phyloP scores from a whole-genome alignment of 2,888 invertebrate species.

The Nymphalis urticae region DNA sequence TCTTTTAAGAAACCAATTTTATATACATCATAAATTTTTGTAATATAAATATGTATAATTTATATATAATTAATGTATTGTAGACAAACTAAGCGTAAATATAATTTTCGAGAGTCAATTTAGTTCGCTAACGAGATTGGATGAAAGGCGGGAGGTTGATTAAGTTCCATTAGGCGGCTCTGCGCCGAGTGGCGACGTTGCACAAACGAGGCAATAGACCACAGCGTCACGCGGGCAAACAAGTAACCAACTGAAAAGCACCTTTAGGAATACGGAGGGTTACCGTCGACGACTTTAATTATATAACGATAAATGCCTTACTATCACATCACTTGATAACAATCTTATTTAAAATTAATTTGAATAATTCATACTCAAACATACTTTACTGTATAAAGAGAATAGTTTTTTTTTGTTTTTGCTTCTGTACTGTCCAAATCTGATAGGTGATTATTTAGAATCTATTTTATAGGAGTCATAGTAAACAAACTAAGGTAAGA shows the following conservation, averaged over 20 bases:
- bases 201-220: constrained; percentile 50
- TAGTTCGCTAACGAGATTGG: constrained; percentile 71
- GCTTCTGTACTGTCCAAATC: no score
- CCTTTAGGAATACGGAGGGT: constrained; percentile 5
- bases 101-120: constrained; percentile 67
- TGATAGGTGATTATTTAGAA: no score
- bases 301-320: background rate
- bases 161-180: constrained; percentile 63
- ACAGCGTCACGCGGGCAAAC: constrained; percentile 45
- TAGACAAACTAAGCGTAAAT: constrained; percentile 57
- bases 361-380: no score
- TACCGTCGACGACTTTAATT: constrained; percentile 1
- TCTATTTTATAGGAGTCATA: no score
- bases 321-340: no score
- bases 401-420: no score
- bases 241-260: constrained; percentile 15
- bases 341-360: no score
- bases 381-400: no score
- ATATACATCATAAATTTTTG: background rate
- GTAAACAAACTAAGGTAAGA: no score
- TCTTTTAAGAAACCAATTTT: no score
- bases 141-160: constrained; percentile 68
- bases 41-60: background rate
- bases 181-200: constrained; percentile 56
- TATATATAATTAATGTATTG: constrained; percentile 56